Evolutionary conservation across 2,888 invertebrate genomes (phyloP), one percentile per base, ranked within the genome.

Genomic region (Venusia cambrica): DNA sequence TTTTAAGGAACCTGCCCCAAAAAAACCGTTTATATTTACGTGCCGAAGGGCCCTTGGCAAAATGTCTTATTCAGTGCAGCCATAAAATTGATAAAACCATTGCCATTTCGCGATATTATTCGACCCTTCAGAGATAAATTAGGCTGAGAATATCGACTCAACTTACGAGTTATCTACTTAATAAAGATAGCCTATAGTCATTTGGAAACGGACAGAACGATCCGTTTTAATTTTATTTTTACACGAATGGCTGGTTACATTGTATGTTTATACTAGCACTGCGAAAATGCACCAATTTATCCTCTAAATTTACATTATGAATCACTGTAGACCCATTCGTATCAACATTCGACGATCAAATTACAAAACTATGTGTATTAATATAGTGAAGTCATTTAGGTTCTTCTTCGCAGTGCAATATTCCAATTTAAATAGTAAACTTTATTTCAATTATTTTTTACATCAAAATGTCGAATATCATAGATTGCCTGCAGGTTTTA

Each of bases 211-310:
- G 30, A 34, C 33, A 34, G 13, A 12, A 9, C 14, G 20, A 19
- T 28, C 14, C 6, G 7, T 31, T 34, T 39, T 39, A 15, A 39
- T 29, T 11, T 33, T 29, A 29, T 39, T 31, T 39, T 26, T 35
- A 34, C 21, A 17, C n/a, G 35, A 31, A 35, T 33, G 16, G 9
- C 14, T 16, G 8, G 18, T 19, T 31, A 35, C 35, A 27, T 31
- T 40, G 40, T 40, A 27, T 6, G n/a, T 5, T 10, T 19, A 5
- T 12, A 13, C 4, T n/a, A 8, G 35, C 40, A 31, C 12, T 30
- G 30, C 15, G 26, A 35, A 35, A 27, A 11, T 1, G 16, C 20
- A 26, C 17, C 24, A 16, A n/a, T n/a, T n/a, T 12, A n/a, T 12
- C 1, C 16, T 25, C 9, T n/a, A 2, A 15, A 25, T 7, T n/a